Percentiles rank a stretch among this genome's conserved stretches.
Conservation (phyloP, 2,888 invertebrate species). For the Tipula lateralis region DNA sequence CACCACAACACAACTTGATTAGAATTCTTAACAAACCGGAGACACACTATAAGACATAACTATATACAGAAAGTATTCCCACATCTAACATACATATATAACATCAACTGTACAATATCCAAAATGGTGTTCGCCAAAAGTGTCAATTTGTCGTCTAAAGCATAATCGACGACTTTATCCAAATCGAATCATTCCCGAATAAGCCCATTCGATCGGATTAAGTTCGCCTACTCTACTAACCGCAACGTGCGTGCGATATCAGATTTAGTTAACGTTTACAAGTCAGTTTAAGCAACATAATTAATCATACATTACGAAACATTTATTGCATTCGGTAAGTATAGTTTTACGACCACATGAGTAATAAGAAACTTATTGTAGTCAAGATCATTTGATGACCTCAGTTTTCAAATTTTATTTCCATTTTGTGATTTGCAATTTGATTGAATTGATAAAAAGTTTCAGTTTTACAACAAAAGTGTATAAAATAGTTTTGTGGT, state of each 20-base stretch:
- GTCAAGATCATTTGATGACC: background rate
- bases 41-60: too few relatives aligned
- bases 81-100: background rate
- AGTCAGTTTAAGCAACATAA: background rate
- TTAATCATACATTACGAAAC: background rate
- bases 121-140: background rate
- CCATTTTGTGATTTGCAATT: background rate
- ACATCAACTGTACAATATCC: background rate
- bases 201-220: background rate
- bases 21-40: background rate
- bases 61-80: background rate
- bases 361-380: background rate
- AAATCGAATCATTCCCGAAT: background rate
- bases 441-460: background rate
- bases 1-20: background rate
- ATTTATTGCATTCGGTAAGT: background rate
- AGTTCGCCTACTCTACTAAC: background rate
- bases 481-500: background rate
- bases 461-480: background rate
- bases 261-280: background rate
- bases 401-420: background rate
- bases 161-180: background rate
- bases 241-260: background rate
- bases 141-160: background rate
- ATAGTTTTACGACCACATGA: background rate